Evolutionary conservation across 2,888 invertebrate genomes (phyloP).

Genomic region (Capitulum mitella): DNA sequence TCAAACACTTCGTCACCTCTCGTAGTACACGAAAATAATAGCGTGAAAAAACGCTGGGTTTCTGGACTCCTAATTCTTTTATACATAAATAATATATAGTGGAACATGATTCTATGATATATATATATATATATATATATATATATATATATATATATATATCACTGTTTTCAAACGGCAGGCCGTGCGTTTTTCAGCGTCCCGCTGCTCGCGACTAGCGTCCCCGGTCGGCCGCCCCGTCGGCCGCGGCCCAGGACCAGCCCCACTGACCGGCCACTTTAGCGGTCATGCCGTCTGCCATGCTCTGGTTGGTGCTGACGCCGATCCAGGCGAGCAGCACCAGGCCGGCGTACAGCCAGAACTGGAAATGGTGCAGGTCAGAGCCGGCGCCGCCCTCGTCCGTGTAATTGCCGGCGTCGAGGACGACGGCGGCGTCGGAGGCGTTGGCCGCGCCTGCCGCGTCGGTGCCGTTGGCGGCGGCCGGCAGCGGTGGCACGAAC

Average conservation of each 20-base stretch:
- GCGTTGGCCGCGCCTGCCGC: too few species aligned
- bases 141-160: too few species aligned
- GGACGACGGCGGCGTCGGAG: not conserved
- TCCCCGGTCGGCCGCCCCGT: too few species aligned
- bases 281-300: constrained; percentile 2
- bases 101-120: too few species aligned
- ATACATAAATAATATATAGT: too few species aligned
- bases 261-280: not conserved
- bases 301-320: constrained; percentile 18
- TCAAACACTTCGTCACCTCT: too few species aligned
- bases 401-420: not conserved
- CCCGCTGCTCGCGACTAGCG: not conserved
- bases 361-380: not conserved
- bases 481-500: not conserved
- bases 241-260: not conserved
- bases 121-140: too few species aligned
- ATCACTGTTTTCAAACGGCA: too few species aligned
- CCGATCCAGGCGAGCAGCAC: not conserved
- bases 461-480: not conserved
- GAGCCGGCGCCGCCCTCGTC: not conserved
- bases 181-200: too few species aligned
- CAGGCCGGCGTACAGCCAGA: constrained; percentile 5
- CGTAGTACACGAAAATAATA: too few species aligned
- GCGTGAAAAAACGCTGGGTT: too few species aligned
- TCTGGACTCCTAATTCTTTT: too few species aligned